Conservation (phyloP, 2,113 vertebrate genomes). For the Glaucomys volans region DNA sequence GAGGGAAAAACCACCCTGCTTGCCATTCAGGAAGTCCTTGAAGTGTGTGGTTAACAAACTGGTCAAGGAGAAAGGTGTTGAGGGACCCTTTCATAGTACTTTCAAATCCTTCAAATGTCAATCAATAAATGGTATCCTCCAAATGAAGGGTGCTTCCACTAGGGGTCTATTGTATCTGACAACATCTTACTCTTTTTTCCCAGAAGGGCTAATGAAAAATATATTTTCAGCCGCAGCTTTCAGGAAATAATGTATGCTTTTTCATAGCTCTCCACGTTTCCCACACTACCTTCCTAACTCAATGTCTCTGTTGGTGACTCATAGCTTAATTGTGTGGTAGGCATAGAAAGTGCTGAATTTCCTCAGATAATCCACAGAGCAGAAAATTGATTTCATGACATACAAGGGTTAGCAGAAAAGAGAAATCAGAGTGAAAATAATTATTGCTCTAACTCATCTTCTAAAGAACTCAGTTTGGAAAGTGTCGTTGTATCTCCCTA, state of each 20-base stretch:
- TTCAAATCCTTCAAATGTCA: neutral
- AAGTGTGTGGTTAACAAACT: neutral
- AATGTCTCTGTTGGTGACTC: slow-evolving; percentile 8
- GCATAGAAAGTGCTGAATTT: slow-evolving; percentile 16
- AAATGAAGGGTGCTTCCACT: neutral
- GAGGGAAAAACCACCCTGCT: neutral
- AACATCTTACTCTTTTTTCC: neutral
- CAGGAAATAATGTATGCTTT: neutral
- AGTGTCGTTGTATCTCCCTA: neutral
- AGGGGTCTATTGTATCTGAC: neutral
- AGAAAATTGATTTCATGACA: slow-evolving; percentile 51
- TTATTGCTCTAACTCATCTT: neutral
- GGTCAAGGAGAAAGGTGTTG: slow-evolving; percentile 38
- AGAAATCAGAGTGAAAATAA: slow-evolving; percentile 38
- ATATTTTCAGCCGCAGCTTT: neutral
- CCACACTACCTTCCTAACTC: neutral
- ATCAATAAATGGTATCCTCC: neutral
- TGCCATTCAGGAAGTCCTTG: slow-evolving; percentile 35
- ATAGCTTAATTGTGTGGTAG: neutral
- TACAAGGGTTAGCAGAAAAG: slow-evolving; percentile 19
- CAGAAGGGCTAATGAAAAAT: slow-evolving; percentile 26
- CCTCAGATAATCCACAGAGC: slow-evolving; percentile 44
- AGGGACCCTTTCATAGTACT: neutral
- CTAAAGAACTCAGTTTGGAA: neutral
- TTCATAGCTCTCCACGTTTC: neutral